Evolutionary conservation across 2,113 vertebrate genomes (phyloP).

Genomic region (Choloepus hoffmanni): DNA sequence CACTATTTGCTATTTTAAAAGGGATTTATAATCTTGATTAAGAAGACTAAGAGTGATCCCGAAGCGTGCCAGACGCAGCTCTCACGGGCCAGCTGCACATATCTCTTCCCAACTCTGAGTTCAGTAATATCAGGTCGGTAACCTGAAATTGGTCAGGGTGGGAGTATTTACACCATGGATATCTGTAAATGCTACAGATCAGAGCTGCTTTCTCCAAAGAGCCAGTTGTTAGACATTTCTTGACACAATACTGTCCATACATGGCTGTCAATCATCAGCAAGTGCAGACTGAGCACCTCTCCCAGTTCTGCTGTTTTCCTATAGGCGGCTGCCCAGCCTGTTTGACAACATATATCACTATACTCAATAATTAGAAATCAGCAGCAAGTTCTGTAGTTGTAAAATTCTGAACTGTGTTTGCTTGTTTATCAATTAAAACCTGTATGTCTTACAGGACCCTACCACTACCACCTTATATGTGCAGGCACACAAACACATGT

Average conservation of each 20-base stretch:
- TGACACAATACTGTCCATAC: not conserved
- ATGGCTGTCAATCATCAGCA: not conserved
- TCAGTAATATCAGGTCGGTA: not conserved
- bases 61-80: not conserved
- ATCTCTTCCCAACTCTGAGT: not conserved
- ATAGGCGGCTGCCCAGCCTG: not conserved
- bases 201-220: not conserved
- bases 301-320: not conserved
- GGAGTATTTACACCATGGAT: not conserved
- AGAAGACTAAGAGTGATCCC: not conserved
- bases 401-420: not conserved
- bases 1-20: not conserved
- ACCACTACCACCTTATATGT: not conserved
- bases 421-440: conserved; percentile 16
- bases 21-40: not conserved
- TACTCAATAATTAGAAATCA: not conserved
- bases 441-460: not conserved
- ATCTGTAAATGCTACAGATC: not conserved
- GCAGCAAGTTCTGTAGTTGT: not conserved
- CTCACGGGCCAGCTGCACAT: not conserved
- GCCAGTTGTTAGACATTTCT: not conserved
- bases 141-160: not conserved
- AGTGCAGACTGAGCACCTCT: not conserved
- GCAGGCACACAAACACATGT: not conserved
- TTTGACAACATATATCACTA: not conserved